Percentiles rank a stretch among this genome's conserved stretches.
These are phyloP conservation scores for Melinaea menophilus DNA, from an alignment of 2,888 invertebrate species.

Conservation along the genomic window DNA sequence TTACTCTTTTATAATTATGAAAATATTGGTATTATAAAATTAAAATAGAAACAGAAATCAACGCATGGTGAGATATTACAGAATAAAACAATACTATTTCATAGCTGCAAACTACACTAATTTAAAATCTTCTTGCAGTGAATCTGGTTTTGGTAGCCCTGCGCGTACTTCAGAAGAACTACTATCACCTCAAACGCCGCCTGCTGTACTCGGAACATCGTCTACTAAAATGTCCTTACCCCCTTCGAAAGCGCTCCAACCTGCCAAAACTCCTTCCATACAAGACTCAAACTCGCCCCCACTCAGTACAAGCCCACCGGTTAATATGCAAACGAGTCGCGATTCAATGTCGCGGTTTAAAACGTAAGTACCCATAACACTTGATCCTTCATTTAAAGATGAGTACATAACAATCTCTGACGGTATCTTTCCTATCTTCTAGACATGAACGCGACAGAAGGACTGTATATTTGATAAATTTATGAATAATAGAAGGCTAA, in stretches of 20 bases:
- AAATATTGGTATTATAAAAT: not conserved
- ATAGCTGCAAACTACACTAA: not conserved
- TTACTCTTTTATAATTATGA: too few species aligned
- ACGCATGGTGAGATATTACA: too few species aligned
- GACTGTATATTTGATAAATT: conserved; percentile 30
- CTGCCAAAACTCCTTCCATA: conserved; percentile 37
- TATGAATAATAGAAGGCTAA: conserved; percentile 27
- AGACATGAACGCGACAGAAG: conserved; percentile 30
- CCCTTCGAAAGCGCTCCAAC: conserved; percentile 41
- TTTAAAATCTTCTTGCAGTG: conserved; percentile 43
- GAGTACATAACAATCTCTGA: conserved; percentile 21
- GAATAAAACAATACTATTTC: not conserved
- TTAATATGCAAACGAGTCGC: conserved; percentile 54
- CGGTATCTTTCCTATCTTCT: conserved; percentile 31
- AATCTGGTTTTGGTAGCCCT: conserved; percentile 70
- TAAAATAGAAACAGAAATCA: not conserved
- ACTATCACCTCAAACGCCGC: conserved; percentile 61
- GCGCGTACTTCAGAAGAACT: conserved; percentile 65
- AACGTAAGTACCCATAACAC: conserved; percentile 57
- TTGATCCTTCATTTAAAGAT: conserved; percentile 1
- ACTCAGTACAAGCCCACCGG: conserved; percentile 65
- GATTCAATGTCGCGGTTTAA: conserved; percentile 70
- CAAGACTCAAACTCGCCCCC: conserved; percentile 64
- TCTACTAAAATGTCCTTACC: conserved; percentile 38
- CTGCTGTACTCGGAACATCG: conserved; percentile 45